phyloP scores from a whole-genome alignment of 92 coral and sea anemone species.

The Plumapathes pennacea region DNA sequence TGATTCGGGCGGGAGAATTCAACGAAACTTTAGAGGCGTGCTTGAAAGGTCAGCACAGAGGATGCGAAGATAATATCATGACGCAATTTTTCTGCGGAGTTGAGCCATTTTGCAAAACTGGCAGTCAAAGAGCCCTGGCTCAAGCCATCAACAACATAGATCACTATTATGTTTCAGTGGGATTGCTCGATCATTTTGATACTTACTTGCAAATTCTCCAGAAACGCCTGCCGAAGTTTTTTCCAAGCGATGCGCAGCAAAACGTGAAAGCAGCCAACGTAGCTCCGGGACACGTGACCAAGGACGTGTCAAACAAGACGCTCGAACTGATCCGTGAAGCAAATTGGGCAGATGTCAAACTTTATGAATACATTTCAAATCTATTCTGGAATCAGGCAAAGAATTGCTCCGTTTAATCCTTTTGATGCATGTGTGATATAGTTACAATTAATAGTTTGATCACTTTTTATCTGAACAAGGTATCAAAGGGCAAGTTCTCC shows the following conservation, averaged over 20 bases:
- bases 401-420: too few relatives aligned
- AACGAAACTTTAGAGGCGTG: constrained; percentile 78
- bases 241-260: constrained; percentile 25
- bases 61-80: constrained; percentile 84
- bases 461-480: too few relatives aligned
- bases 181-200: constrained; percentile 72
- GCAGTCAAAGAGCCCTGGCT: constrained; percentile 62
- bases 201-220: constrained; percentile 65
- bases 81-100: constrained; percentile 94
- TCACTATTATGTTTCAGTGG: constrained; percentile 78
- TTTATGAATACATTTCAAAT: constrained; percentile 57
- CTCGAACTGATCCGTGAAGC: constrained; percentile 42
- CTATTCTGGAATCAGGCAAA: constrained; percentile 78
- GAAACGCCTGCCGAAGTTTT: constrained; percentile 74
- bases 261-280: constrained; percentile 38
- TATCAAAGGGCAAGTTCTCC: too few relatives aligned
- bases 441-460: too few relatives aligned
- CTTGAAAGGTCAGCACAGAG: constrained; percentile 66
- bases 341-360: constrained; percentile 77
- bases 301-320: constrained; percentile 43
- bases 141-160: constrained; percentile 76
- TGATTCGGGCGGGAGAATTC: constrained; percentile 56
- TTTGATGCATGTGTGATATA: too few relatives aligned
- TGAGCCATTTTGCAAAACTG: constrained; percentile 64
- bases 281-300: constrained; percentile 41